Base-by-base conservation (phyloP, 2,888 invertebrate genomes). In the Agriopis marginaria region DNA sequence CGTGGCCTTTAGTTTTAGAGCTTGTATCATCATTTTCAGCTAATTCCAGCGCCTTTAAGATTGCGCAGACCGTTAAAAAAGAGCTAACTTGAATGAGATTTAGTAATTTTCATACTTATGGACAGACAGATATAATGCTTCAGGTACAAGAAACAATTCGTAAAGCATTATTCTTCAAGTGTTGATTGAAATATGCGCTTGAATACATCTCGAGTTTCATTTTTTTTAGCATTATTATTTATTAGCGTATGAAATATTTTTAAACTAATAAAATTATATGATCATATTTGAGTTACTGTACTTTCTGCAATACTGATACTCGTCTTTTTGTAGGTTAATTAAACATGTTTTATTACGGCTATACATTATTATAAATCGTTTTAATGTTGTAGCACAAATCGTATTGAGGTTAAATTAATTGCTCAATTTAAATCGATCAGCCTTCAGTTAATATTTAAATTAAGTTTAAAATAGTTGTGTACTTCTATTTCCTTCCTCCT, bases 401-500 rank as follows among this genome's bases (percentile, higher is more conserved):
- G 1, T 49, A 23, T 54, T 56, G 4, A 9, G 14, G 11, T 32
- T 45, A 12, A 58, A 58, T 45, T 23, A 32, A 45, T 58, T 45
- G 23, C 44, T 32, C 45, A 12, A 58, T 58, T 58, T 11, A 23
- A 58, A 10, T 56, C 17, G 42, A 56, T 42, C 7, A 42, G 42
- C 55, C 55, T 56, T 42, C 55, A 56, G 14, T 42, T 6, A 42
- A 9, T n/a, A 54, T 56, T 56, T 56, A 56, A 56, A 42, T 56
- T 14, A 4, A 55, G 3, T 45, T 45, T 45, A 23, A 45, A 60
- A 14, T 60, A 14, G 39, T 53, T 63, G 51, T 51, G 51, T 60
- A 17, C 17, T 12, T 51, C 45, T 17, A 63, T 51, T 65, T 66
- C 58, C 66, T 70, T 66, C 65, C 64, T 51, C 61, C 32, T 64